Evolutionary conservation across 2,113 vertebrate genomes (phyloP), one percentile per base, ranked within the genome.

Genomic region (Tamias sibiricus): DNA sequence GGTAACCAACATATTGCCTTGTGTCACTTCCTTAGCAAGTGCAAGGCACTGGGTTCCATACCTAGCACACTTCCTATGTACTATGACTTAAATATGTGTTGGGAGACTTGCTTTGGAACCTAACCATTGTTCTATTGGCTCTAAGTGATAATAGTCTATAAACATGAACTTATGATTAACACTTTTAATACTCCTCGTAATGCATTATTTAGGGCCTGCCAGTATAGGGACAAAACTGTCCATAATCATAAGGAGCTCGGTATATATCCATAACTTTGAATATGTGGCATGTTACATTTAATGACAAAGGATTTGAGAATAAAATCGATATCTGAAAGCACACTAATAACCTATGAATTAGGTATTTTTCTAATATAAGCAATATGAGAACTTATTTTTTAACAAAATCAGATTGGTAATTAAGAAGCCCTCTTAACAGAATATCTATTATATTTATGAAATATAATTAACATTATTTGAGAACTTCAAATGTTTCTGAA

Each of bases 391-490:
- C 19, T 22, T 49, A 49, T 49, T 49, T 42, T 64, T 54, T 77
- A 76, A 49, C 4, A 71, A 95, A 52, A 84, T 54, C 49, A 94
- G 72, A 92, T 44, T 47, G 79, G 64, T 69, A 82, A 74, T 87
- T 94, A 95, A 82, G 42, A 91, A 28, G 32, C n/a, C 30, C 13
- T 91, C 62, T 88, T 91, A 93, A 44, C 42, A 86, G 47, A 76
- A 26, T 82, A 90, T 64, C 64, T 64, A 75, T 57, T 64, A 32
- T 77, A 69, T 69, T 89, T 89, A 74, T 47, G 20, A 71, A 90
- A 90, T 62, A 79, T 62, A 94, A 32, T 91, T 87, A 87, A 69
- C 74, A 66, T 54, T 83, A 94, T 40, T 90, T 92, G n/a, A 84
- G 83, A 93, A 8, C 2, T 66, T 91, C 75, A 95, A 93, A 93